phyloP scores from a whole-genome alignment of 1,140 invertebrate species.

The Protaetia brevitarsis region DNA sequence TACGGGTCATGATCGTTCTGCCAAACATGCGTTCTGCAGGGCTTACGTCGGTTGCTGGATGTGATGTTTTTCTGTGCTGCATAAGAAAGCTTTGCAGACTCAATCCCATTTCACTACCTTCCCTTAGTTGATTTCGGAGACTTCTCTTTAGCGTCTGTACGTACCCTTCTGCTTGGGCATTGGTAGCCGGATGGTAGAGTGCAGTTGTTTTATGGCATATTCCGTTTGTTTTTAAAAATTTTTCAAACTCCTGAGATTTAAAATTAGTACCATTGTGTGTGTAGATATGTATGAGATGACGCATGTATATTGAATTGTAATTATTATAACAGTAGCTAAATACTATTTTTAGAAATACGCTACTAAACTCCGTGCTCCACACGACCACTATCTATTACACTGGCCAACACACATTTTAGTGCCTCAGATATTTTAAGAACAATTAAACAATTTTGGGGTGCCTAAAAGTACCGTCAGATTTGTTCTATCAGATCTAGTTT shows the following conservation, averaged over 20 bases:
- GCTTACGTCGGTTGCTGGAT: background rate
- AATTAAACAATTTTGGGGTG: no score
- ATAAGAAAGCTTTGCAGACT: background rate
- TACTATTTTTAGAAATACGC: no score
- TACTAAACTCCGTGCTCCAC: no score
- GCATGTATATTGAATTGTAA: no score
- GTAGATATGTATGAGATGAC: no score
- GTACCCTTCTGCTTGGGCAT: constrained; percentile 19
- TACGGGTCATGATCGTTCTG: background rate
- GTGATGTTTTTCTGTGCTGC: background rate
- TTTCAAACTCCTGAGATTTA: constrained; percentile 29
- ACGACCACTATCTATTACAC: no score
- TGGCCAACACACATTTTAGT: no score
- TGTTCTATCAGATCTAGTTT: no score
- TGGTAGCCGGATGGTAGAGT: constrained; percentile 25
- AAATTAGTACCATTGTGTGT: constrained; percentile 31
- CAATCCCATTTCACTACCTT: background rate
- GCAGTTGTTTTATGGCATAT: constrained; percentile 18
- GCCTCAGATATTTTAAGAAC: no score
- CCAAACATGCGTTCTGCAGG: no score
- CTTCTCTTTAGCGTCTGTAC: constrained; percentile 27
- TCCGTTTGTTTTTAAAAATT: constrained; percentile 24
- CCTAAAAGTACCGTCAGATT: no score
- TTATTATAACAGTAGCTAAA: no score
- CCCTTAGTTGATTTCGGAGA: background rate